Evolutionary conservation across 2,888 invertebrate species (phyloP).

Genomic region (Drosophila bunnanda): DNA sequence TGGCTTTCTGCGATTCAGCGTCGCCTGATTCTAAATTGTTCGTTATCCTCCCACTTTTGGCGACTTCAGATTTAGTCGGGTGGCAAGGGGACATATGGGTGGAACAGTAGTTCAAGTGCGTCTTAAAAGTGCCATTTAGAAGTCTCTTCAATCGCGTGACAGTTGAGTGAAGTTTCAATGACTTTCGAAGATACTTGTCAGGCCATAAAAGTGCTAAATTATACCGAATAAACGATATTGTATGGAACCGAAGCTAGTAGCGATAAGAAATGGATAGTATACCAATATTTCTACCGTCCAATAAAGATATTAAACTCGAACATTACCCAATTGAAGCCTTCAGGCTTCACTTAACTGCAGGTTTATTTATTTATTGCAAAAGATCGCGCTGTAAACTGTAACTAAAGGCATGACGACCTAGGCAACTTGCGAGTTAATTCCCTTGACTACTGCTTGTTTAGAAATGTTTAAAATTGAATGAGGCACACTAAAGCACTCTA

Average conservation of each 20-base stretch:
- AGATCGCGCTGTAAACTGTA: constrained; percentile 15
- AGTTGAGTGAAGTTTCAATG: constrained; percentile 49
- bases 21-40: constrained; percentile 64
- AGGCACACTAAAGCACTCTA: constrained; percentile 13
- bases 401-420: constrained; percentile 35
- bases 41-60: constrained; percentile 58
- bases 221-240: background rate
- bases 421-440: constrained; percentile 11
- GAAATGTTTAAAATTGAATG: constrained; percentile 16
- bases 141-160: constrained; percentile 66
- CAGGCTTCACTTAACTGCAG: constrained; percentile 1
- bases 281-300: background rate
- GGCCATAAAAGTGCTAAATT: constrained; percentile 22
- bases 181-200: constrained; percentile 17
- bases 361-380: constrained; percentile 10
- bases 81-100: background rate
- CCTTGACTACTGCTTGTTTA: constrained; percentile 20
- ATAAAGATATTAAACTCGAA: constrained; percentile 32
- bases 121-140: constrained; percentile 58
- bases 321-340: constrained; percentile 6
- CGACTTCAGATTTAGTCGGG: constrained; percentile 17
- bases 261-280: constrained; percentile 12
- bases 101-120: constrained; percentile 60
- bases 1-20: constrained; percentile 25
- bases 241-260: background rate